phyloP scores from a whole-genome alignment of 2,113 vertebrate genomes.

The Empidonax alnorum region DNA sequence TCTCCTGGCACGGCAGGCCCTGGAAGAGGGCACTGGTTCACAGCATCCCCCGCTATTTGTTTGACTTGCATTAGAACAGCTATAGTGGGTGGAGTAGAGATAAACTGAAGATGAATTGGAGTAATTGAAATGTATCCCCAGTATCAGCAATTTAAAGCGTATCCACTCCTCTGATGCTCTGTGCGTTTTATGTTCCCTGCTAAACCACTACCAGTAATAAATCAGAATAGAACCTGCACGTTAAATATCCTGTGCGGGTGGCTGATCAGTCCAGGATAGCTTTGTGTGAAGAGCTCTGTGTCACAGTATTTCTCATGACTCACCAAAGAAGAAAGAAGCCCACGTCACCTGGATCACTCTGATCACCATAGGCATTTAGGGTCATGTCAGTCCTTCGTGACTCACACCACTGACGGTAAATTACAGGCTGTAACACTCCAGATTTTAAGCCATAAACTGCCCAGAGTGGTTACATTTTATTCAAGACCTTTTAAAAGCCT shows the following conservation, averaged over 20 bases:
- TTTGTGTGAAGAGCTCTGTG: neutral
- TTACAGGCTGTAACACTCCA: neutral
- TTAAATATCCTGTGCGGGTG: neutral
- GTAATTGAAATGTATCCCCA: neutral
- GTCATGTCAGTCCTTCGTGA: neutral
- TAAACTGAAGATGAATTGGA: neutral
- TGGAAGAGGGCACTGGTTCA: neutral
- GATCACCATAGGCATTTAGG: neutral
- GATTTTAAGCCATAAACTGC: too few relatives aligned
- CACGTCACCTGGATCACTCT: neutral
- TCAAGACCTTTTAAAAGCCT: too few relatives aligned
- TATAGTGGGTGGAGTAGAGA: neutral
- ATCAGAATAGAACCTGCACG: neutral
- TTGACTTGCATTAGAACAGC: neutral
- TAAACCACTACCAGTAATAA: neutral
- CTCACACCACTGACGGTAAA: neutral
- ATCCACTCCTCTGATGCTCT: neutral
- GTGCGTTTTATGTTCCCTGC: neutral
- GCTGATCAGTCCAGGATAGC: neutral
- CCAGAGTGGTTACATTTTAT: too few relatives aligned
- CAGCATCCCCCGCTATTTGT: accelerated
- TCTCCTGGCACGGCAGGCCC: neutral
- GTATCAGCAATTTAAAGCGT: neutral
- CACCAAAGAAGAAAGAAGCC: neutral
- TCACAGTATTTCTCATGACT: neutral